Percentiles rank a stretch among this genome's conserved stretches.
Conservation (phyloP, 2,113 vertebrate genomes). For the Gymnogyps californianus region DNA sequence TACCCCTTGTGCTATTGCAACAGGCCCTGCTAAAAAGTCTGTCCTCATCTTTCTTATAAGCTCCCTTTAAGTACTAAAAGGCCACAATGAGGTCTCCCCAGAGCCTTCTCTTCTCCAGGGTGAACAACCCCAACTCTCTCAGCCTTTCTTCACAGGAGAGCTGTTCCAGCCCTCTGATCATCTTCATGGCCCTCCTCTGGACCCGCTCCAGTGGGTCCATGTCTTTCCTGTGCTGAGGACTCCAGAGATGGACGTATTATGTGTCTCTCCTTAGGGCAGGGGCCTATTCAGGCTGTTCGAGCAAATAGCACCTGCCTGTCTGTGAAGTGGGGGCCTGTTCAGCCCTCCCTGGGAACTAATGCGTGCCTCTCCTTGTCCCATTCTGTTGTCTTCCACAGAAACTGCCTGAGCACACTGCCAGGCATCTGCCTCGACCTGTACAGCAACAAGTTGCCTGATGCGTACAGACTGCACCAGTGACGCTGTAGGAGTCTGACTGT, state of each 20-base stretch:
- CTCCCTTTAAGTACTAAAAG: no score
- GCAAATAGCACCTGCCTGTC: background rate
- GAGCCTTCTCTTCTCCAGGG: no score
- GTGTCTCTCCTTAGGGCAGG: background rate
- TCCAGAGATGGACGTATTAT: background rate
- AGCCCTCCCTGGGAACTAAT: background rate
- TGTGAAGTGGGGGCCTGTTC: background rate
- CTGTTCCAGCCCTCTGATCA: no score
- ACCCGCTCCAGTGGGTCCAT: no score
- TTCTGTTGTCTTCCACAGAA: conserved; percentile 56
- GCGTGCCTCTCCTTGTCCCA: background rate
- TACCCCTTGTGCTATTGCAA: background rate
- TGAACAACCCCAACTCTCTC: no score
- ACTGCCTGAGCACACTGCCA: conserved; percentile 77
- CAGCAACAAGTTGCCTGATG: conserved; percentile 76
- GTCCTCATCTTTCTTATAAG: no score
- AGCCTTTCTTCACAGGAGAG: no score
- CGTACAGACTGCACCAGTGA: conserved; percentile 20
- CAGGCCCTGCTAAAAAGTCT: background rate
- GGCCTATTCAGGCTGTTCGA: background rate
- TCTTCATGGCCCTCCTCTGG: no score
- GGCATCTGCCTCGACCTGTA: conserved; percentile 75
- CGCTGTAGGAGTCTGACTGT: conserved; percentile 30
- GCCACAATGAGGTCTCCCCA: no score
- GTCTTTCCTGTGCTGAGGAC: background rate